Evolutionary conservation across 1,140 invertebrate genomes (phyloP).

Genomic region (Caenorhabditis remanei): DNA sequence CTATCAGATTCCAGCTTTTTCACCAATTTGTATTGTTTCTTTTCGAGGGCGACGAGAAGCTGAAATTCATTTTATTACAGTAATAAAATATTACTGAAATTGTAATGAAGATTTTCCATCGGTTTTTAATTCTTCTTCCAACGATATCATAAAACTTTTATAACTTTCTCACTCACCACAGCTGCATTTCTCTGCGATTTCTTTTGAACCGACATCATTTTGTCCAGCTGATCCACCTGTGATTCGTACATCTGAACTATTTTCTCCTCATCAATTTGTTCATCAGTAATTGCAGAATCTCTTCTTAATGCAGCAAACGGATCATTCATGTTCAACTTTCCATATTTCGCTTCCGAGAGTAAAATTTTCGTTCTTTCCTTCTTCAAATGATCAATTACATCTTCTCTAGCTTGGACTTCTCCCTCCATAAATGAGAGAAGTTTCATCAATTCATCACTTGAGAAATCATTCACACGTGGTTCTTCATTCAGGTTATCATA

Average conservation of each 20-base stretch:
- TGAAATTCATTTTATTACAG: not conserved
- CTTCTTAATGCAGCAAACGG: constrained; percentile 40
- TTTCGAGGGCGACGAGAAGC: constrained; percentile 4
- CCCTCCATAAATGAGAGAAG: constrained; percentile 46
- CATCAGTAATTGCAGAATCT: constrained; percentile 33
- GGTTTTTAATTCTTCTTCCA: too few species aligned
- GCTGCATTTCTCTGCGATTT: constrained; percentile 38
- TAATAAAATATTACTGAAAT: not conserved
- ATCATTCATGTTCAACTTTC: constrained; percentile 41
- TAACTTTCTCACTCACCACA: not conserved
- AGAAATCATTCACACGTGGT: constrained; percentile 24
- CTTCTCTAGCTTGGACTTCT: constrained; percentile 54
- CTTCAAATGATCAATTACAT: constrained; percentile 47
- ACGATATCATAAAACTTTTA: not conserved
- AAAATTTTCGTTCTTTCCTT: constrained; percentile 38
- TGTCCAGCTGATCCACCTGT: constrained; percentile 44
- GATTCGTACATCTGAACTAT: constrained; percentile 48
- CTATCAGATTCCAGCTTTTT: constrained; percentile 34
- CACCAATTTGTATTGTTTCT: constrained; percentile 35
- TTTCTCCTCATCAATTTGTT: constrained; percentile 32
- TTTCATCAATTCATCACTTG: constrained; percentile 48
- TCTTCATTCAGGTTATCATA: constrained; percentile 30
- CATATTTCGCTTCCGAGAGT: constrained; percentile 26
- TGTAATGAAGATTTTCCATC: too few species aligned
- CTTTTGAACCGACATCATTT: constrained; percentile 36